phyloP scores from a whole-genome alignment of 2,113 vertebrate genomes.

The Gasterosteus aculeatus region DNA sequence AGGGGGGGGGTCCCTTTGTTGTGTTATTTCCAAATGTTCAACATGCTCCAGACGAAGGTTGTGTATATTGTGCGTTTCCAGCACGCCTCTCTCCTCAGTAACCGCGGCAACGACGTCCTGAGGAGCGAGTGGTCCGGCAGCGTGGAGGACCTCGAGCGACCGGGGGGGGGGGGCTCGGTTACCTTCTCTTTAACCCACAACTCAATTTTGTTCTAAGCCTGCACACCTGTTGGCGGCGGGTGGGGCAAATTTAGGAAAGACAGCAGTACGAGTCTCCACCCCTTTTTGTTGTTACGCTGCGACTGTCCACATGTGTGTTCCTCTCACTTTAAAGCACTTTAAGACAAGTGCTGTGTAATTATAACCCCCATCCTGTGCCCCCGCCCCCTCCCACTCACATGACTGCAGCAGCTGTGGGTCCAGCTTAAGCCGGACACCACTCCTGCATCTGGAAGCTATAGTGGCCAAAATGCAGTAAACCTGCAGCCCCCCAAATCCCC shows the following conservation, averaged over 20 bases:
- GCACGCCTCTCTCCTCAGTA: slow-evolving; percentile 2
- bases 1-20: slow-evolving; percentile 13
- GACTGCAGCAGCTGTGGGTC: slow-evolving; percentile 23
- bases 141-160: background rate
- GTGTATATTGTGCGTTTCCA: slow-evolving; percentile 53
- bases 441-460: slow-evolving; percentile 17
- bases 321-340: slow-evolving; percentile 57
- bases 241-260: slow-evolving; percentile 12
- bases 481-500: background rate
- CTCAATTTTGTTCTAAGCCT: slow-evolving; percentile 27
- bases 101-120: slow-evolving; percentile 23
- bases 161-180: background rate
- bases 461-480: slow-evolving; percentile 24
- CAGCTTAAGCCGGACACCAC: background rate
- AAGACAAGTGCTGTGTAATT: slow-evolving; percentile 52
- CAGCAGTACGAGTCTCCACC: slow-evolving; percentile 1
- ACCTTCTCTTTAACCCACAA: slow-evolving; percentile 39
- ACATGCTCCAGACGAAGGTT: slow-evolving; percentile 44
- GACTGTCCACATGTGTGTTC: slow-evolving; percentile 60
- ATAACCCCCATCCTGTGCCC: background rate
- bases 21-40: slow-evolving; percentile 1
- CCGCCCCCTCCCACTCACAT: background rate
- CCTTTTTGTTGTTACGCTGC: slow-evolving; percentile 11
- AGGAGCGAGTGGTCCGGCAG: too few species aligned
- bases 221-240: slow-evolving; percentile 30